Evolutionary conservation across 2,888 invertebrate genomes (phyloP).

Genomic region (Troides helena): DNA sequence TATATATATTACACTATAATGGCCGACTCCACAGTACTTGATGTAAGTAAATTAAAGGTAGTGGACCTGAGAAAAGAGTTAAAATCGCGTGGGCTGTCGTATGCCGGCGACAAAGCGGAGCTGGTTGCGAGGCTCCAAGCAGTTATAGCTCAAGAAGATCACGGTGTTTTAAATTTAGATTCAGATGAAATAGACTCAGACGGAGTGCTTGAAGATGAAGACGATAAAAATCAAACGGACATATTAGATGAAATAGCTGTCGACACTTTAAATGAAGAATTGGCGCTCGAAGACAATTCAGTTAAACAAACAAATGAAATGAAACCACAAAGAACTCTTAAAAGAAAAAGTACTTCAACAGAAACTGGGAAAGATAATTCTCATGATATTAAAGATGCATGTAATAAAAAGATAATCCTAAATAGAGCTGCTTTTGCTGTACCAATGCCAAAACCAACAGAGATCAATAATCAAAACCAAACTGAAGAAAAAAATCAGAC

Average conservation of each 20-base stretch:
- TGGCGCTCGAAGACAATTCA: slow-evolving; percentile 57
- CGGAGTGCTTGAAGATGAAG: slow-evolving; percentile 77
- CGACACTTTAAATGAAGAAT: slow-evolving; percentile 65
- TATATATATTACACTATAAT: slow-evolving; percentile 32
- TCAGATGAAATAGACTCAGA: slow-evolving; percentile 78
- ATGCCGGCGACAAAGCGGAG: slow-evolving; percentile 90
- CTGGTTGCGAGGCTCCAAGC: slow-evolving; percentile 86
- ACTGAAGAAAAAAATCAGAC: slow-evolving; percentile 37
- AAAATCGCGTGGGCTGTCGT: slow-evolving; percentile 86
- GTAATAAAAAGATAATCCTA: slow-evolving; percentile 82
- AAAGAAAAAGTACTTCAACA: slow-evolving; percentile 56
- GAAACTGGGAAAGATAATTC: slow-evolving; percentile 49
- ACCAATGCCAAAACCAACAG: slow-evolving; percentile 39
- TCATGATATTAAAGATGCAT: slow-evolving; percentile 57
- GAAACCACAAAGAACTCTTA: slow-evolving; percentile 57
- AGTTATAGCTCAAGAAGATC: slow-evolving; percentile 67
- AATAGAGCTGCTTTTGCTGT: slow-evolving; percentile 74
- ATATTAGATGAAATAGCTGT: slow-evolving; percentile 64
- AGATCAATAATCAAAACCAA: slow-evolving; percentile 43
- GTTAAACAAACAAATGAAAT: slow-evolving; percentile 37
- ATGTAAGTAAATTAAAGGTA: slow-evolving; percentile 83
- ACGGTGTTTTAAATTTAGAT: slow-evolving; percentile 70
- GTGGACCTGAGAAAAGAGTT: slow-evolving; percentile 91
- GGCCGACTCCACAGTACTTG: slow-evolving; percentile 49
- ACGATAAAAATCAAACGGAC: slow-evolving; percentile 71